Conservation (phyloP, 2,797 vertebrate species). For the Netta rufina region DNA sequence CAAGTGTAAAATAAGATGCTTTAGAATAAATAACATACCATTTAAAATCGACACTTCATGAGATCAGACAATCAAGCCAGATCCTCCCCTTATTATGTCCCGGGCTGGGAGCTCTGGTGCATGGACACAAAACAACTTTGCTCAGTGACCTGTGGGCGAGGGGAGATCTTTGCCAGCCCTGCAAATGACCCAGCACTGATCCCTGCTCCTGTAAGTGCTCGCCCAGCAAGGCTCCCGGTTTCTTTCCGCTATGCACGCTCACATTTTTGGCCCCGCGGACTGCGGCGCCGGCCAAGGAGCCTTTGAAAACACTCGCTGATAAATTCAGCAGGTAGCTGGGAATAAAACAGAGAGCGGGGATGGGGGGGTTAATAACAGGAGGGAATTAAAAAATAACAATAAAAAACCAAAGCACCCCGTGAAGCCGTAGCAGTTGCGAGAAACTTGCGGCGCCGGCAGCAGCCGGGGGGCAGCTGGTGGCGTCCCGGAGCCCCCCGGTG, state of each 20-base stretch:
- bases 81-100: background rate
- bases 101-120: conserved; percentile 20
- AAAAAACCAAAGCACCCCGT: background rate
- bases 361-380: background rate
- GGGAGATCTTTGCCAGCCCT: conserved; percentile 25
- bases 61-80: background rate
- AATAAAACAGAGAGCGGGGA: too few relatives aligned
- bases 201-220: background rate
- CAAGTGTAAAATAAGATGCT: background rate
- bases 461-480: background rate
- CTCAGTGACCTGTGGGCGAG: conserved; percentile 36
- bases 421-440: background rate
- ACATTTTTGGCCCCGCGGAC: background rate
- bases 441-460: background rate
- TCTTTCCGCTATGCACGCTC: background rate
- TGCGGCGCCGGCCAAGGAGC: background rate
- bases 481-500: background rate
- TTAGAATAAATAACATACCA: conserved; percentile 2
- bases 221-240: conserved; percentile 17
- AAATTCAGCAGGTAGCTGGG: conserved; percentile 33
- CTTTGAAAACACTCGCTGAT: background rate
- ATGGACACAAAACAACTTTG: conserved; percentile 60
- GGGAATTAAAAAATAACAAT: background rate
- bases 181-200: conserved; percentile 60
- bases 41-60: background rate